phyloP scores from a whole-genome alignment of 2,113 vertebrate genomes.

The Aplodontia rufa region DNA sequence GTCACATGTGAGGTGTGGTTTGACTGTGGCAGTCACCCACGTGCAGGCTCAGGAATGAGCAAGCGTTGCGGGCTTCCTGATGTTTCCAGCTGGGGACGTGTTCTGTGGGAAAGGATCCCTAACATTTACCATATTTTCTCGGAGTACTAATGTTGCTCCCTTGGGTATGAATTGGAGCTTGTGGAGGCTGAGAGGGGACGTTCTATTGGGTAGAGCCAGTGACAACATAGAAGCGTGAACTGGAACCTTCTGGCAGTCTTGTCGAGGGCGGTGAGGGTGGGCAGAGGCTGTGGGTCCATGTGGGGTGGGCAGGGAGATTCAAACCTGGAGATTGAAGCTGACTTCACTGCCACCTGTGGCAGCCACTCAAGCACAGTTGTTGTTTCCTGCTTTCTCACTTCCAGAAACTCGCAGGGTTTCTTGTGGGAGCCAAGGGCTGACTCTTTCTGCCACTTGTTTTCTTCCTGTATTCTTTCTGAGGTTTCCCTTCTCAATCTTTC shows the following conservation, averaged over 20 bases:
- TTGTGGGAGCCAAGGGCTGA: background rate
- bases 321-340: too few species aligned
- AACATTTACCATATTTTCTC: background rate
- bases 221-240: background rate
- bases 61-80: background rate
- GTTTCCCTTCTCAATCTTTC: too few species aligned
- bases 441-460: background rate
- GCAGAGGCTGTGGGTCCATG: too few species aligned
- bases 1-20: background rate
- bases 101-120: background rate
- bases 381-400: background rate
- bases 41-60: background rate
- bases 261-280: rapidly evolving
- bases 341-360: background rate
- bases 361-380: background rate
- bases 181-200: background rate
- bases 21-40: background rate
- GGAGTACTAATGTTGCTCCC: background rate
- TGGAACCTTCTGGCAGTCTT: background rate
- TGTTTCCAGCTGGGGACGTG: background rate
- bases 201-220: background rate
- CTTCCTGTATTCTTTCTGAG: too few species aligned
- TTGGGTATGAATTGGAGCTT: background rate
- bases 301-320: too few species aligned
- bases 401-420: background rate